Base-by-base conservation (phyloP, 2,888 invertebrate genomes). In the Meteorus cinctellus region DNA sequence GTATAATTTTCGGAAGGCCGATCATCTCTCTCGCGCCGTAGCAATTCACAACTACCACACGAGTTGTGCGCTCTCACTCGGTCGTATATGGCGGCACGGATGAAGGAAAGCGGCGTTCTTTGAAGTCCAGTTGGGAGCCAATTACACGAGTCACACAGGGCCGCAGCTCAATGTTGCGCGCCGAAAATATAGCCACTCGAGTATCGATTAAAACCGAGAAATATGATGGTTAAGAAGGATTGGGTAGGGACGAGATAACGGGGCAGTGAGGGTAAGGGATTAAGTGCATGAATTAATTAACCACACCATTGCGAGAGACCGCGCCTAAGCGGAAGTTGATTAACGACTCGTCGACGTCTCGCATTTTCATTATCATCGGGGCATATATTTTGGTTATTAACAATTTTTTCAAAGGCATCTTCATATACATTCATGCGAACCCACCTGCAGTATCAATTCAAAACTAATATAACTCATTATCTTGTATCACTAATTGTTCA, bases 41-140 rank as follows among this genome's bases (percentile, higher is more conserved):
- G 31, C 51, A 31, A 60, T 8, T 62, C 29, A 36, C 41, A 48
- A 16, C 48, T 14, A 51, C 19, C 31, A 31, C 36, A 45, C 62
- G 31, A 41, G 14, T 73, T 62, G 45, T 66, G 72, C 74, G 78
- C 79, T 79, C 77, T 71, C 78, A 77, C 76, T 66, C 75, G 45
- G 10, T 51, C 68, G 74, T 81, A 84, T 84, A 84, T 86, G 88
- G 87, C 89, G 89, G 89, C 86, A 85, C 84, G 87, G 89, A 89
- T 89, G 89, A 89, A 89, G 89, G 89, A 83, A 86, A 89, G 89
- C 89, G 89, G 89, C 86, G 78, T 83, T 86, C 88, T 89, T 89
- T 89, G 89, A 89, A 89, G 89, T 89, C 89, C 89, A 89, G 88
- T 89, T 89, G 89, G 89, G 88, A 89, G 89, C 89, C 89, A 89